Evolutionary conservation across 2,888 invertebrate genomes (phyloP).

Genomic region (Epinotia demarniana): DNA sequence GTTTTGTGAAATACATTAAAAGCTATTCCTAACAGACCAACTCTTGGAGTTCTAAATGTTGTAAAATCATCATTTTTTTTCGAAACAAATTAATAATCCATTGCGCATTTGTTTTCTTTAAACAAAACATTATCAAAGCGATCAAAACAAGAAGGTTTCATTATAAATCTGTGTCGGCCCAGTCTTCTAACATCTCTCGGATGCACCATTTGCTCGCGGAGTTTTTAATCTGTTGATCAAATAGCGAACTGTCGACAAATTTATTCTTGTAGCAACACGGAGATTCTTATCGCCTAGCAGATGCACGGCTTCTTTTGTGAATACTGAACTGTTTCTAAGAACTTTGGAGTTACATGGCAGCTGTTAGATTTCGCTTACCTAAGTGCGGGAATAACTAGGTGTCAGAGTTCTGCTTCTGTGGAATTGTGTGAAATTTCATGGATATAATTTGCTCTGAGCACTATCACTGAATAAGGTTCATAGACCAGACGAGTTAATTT

Average conservation of each 20-base stretch:
- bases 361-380: slow-evolving; percentile 27
- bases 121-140: slow-evolving; percentile 37
- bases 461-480: background rate
- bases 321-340: slow-evolving; percentile 43
- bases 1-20: background rate
- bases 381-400: slow-evolving; percentile 24
- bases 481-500: background rate
- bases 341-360: slow-evolving; percentile 20
- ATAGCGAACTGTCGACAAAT: slow-evolving; percentile 76
- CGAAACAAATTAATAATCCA: slow-evolving; percentile 10
- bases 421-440: background rate
- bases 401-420: slow-evolving; percentile 4
- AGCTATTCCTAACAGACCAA: background rate
- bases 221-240: slow-evolving; percentile 80
- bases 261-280: slow-evolving; percentile 71
- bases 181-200: slow-evolving; percentile 62
- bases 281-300: slow-evolving; percentile 70
- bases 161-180: slow-evolving; percentile 47
- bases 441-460: slow-evolving; percentile 4
- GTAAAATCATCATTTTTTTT: background rate
- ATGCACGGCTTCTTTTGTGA: slow-evolving; percentile 54
- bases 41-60: background rate
- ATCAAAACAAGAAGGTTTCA: slow-evolving; percentile 43
- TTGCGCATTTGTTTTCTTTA: slow-evolving; percentile 17
- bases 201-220: slow-evolving; percentile 69